A percentile compares a stretch with the other conserved stretches of the same genome.
These are phyloP conservation scores for Selene dorsalis DNA, from an alignment of 2,797 vertebrate species.

Conservation along the genomic window DNA sequence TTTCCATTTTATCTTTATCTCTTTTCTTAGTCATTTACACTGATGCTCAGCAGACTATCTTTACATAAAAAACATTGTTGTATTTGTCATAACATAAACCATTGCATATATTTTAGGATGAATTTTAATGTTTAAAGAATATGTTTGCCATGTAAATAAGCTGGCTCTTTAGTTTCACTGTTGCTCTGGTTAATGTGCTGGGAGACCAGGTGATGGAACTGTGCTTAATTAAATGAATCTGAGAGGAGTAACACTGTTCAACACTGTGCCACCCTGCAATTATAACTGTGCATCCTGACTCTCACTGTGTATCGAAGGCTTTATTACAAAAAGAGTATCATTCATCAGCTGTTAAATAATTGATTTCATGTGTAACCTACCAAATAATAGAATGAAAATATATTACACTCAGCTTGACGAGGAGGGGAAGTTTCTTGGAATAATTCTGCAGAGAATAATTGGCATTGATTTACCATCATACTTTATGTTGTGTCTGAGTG, in stretches of 20 bases:
- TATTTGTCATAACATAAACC: not conserved
- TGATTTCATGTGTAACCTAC: not conserved
- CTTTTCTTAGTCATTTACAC: not conserved
- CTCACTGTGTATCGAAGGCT: not conserved
- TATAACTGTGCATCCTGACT: not conserved
- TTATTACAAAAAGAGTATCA: not conserved
- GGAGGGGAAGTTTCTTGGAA: not conserved
- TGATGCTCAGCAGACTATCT: not conserved
- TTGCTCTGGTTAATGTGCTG: not conserved
- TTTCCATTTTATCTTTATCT: slow-evolving; percentile 8
- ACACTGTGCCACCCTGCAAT: not conserved
- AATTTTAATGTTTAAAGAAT: not conserved
- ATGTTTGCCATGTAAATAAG: not conserved
- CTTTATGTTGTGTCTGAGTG: not conserved
- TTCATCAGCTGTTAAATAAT: not conserved
- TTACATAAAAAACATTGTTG: not conserved
- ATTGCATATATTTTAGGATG: not conserved
- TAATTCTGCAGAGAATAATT: slow-evolving; percentile 19
- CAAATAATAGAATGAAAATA: not conserved
- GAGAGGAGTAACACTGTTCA: not conserved
- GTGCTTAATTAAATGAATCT: not conserved
- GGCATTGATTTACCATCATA: too few species aligned
- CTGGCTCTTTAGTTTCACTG: not conserved
- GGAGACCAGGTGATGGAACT: not conserved
- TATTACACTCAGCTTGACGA: not conserved